These are phyloP conservation scores for Dusona sp. DNA, from an alignment of 2,888 invertebrate species.

Conservation along the genomic window DNA sequence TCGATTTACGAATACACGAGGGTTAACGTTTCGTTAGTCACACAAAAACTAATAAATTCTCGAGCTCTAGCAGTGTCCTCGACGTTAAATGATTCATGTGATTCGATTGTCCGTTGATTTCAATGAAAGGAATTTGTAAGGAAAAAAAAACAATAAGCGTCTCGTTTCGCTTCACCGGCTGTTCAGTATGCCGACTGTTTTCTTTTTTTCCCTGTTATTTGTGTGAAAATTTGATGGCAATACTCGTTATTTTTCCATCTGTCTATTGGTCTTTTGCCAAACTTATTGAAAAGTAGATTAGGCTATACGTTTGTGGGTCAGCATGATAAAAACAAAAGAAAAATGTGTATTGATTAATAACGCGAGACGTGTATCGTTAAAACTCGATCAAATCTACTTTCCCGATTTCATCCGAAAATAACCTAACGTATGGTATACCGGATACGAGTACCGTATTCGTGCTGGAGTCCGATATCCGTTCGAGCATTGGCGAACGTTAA, in stretches of 20 bases:
- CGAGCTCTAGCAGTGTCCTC: conserved; percentile 19
- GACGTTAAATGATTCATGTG: conserved; percentile 14
- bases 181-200: not conserved
- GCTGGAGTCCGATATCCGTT: conserved; percentile 41
- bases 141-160: not conserved
- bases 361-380: conserved; percentile 20
- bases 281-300: conserved; percentile 19
- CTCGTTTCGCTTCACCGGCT: not conserved
- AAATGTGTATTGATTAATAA: conserved; percentile 11
- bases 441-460: not conserved
- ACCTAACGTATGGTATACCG: not conserved
- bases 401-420: conserved; percentile 1
- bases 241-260: conserved; percentile 22
- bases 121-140: not conserved
- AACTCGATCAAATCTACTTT: conserved; percentile 61
- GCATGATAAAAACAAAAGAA: conserved; percentile 38
- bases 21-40: conserved; percentile 45
- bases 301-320: conserved; percentile 54
- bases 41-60: conserved; percentile 51
- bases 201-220: not conserved
- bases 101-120: not conserved
- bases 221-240: conserved; percentile 23
- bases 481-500: conserved; percentile 44
- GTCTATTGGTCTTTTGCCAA: not conserved
- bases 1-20: conserved; percentile 42